These are phyloP conservation scores for Drosophila quadrilineata DNA, from an alignment of 1,140 invertebrate genomes.

Conservation along the genomic window DNA sequence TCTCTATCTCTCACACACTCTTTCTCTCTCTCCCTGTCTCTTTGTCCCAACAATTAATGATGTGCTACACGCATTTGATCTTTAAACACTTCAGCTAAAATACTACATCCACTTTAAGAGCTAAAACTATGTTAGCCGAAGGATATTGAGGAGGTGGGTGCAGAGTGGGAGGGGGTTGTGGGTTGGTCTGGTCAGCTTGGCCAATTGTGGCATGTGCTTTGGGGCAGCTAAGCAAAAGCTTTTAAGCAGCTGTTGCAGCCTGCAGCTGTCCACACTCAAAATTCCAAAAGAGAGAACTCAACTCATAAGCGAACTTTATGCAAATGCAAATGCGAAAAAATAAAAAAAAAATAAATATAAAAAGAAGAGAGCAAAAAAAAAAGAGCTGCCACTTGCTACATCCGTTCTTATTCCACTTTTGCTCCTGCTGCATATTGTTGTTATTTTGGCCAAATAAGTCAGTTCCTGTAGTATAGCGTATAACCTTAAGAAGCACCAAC, in stretches of 20 bases:
- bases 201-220: slow-evolving; percentile 35
- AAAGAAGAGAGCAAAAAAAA: background rate
- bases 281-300: too few relatives aligned
- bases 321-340: slow-evolving; percentile 44
- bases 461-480: too few relatives aligned
- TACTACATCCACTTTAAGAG: too few relatives aligned
- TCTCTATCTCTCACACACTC: too few relatives aligned
- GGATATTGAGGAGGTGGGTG: slow-evolving; percentile 4
- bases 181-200: background rate
- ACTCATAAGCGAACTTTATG: slow-evolving; percentile 75
- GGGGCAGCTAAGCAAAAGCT: slow-evolving; percentile 57
- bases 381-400: slow-evolving; percentile 11
- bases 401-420: too few relatives aligned
- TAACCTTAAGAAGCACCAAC: background rate
- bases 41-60: slow-evolving; percentile 31
- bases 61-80: slow-evolving; percentile 15
- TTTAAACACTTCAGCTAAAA: background rate
- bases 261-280: slow-evolving; percentile 44
- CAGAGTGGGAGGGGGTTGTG: background rate
- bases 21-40: background rate
- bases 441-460: slow-evolving; percentile 45
- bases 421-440: background rate
- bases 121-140: slow-evolving; percentile 1
- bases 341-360: too few relatives aligned
- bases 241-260: slow-evolving; percentile 65